Base-by-base conservation (phyloP, 2,113 vertebrate genomes). In the Ploceus nigricollis region DNA sequence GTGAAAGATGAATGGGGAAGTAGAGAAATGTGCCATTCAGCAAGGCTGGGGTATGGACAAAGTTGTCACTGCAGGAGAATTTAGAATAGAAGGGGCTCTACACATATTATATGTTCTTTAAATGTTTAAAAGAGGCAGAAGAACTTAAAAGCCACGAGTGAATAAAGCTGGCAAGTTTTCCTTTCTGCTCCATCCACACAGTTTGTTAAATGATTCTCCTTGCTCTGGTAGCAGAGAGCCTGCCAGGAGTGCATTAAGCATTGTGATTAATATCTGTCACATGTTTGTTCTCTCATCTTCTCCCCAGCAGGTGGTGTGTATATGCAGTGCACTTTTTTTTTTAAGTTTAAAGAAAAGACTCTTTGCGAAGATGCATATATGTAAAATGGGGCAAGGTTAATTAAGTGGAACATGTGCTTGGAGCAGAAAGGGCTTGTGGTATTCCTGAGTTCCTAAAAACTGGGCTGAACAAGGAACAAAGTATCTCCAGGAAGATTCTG, bases 251-350 rank as follows among this genome's bases (percentile, higher is more conserved):
- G 48, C 81, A 89, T 94, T 97, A 92, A 94, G 83, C 64, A 21
- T 92, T 3, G 0, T 96, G 91, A 96, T 96, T 97, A 96, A 91
- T 91, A 84, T 89, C 69, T 94, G 94, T 94, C 87, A 92, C 83
- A 25, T 86, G 92, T 89, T 93, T 93, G 42, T 81, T 93, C 72
- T 94, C 90, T 94, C 87, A 91, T 91, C 90, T 81, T 91, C 90
- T 87, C 28, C 79, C 13, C 91, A 93, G 91, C 93, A 90, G 95
- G 95, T 89, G 71, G 58, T 94, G 42, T 58, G 76, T 94, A 66
- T 66, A 73, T 90, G 71, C 76, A 70, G 33, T 86, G n/a, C 1
- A 4, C 2, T 25, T 86, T 75, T 48, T 64, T 61, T 54, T n/a
- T 27, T 28, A 33, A 33, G 11, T 61, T 88, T 94, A 61, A 77